Conservation (phyloP, 2,888 invertebrate species). For the Pyrrhia umbra region DNA sequence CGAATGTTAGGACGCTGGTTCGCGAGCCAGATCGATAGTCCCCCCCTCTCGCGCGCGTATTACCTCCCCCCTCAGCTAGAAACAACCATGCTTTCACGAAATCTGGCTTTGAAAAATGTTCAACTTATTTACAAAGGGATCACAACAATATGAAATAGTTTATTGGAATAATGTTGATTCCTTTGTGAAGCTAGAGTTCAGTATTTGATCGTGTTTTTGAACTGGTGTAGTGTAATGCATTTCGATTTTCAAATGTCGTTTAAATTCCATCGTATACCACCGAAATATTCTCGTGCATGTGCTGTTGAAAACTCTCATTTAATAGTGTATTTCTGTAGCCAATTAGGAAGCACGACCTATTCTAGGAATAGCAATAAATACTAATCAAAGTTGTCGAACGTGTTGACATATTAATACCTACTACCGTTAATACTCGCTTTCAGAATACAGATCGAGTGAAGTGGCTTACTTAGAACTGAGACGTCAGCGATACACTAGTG, state of each 20-base stretch:
- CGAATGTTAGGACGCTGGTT: constrained; percentile 68
- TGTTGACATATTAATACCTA: constrained; percentile 33
- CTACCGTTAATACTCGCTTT: constrained; percentile 42
- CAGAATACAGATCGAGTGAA: constrained; percentile 51
- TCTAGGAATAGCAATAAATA: constrained; percentile 39
- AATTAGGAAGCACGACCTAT: constrained; percentile 25
- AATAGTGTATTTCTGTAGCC: constrained; percentile 19
- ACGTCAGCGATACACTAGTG: constrained; percentile 26
- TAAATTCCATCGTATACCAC: constrained; percentile 2
- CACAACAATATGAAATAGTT: constrained; percentile 47
- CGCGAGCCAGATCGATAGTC: constrained; percentile 73
- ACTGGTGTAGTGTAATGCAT: background rate
- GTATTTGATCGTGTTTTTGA: constrained; percentile 23
- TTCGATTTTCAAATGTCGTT: constrained; percentile 22
- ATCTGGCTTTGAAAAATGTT: constrained; percentile 50
- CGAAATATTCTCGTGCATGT: background rate
- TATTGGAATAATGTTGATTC: constrained; percentile 23
- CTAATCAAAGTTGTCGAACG: constrained; percentile 32
- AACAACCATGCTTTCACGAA: constrained; percentile 60
- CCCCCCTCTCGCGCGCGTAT: constrained; percentile 54
- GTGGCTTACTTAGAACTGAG: constrained; percentile 40
- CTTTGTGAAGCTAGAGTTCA: constrained; percentile 31
- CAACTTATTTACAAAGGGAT: constrained; percentile 44
- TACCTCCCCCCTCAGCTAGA: constrained; percentile 46
- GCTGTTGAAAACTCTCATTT: constrained; percentile 19